Base-by-base conservation (phyloP, 2,113 vertebrate genomes). In the Gambusia holbrooki region DNA sequence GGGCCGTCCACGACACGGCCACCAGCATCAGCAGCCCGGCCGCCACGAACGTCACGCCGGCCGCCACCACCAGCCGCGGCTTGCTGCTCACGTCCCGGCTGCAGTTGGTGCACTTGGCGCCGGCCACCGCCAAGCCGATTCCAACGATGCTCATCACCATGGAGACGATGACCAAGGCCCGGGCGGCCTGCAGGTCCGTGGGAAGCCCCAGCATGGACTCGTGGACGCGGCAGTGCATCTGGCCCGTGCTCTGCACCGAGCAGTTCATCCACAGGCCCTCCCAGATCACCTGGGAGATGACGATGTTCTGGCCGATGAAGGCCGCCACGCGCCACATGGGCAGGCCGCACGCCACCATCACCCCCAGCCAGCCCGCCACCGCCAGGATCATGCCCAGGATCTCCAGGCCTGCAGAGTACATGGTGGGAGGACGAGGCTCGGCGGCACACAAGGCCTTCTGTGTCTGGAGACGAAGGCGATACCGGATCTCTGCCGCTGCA, bases 211-310 rank as follows among this genome's bases (percentile, higher is more conserved):
- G 87, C 94, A 95, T 92, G 77, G 94, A 95, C 71, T 95, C 95
- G 25, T 95, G 94, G 51, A 95, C 91, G 69, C 71, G 91, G 86
- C 95, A 95, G 92, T 95, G 95, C 94, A 95, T 95, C 90, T 95
- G 95, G 0, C 95, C 95, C 0, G 95, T 95, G 92, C 95, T 95
- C 87, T 95, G 94, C 77, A 95, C 95, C n/a, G 94, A 94, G 7
- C 95, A 95, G 87, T 94, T 93, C 95, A 95, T 95, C 95, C 95
- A 95, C 81, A 95, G 83, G 58, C 95, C 95, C 63, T 95, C 95
- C 95, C 95, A 95, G 85, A 95, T 93, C 66, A 95, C 93, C 89
- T 95, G 95, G 1, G 95, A 95, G 80, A 95, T 92, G 72, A 95
- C 94, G 1, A 95, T 95, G 92, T 95, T 95, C 90, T 95, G 94